A percentile compares a stretch with the other conserved stretches of the same genome.
phyloP scores from a whole-genome alignment of 1,140 invertebrate species.

The Amphibalanus amphitrite region DNA sequence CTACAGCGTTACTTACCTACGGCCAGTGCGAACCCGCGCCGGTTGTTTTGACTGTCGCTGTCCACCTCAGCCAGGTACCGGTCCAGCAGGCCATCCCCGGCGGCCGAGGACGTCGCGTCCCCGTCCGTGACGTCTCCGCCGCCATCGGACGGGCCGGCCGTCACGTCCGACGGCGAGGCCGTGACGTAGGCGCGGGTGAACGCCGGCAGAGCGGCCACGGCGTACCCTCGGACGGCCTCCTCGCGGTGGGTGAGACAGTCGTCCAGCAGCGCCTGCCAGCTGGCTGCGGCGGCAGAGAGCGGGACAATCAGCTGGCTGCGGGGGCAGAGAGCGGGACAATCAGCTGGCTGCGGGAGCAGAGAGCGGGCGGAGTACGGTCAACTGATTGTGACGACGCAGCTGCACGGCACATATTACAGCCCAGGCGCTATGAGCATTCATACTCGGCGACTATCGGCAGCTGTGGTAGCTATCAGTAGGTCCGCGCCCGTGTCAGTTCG shows the following conservation, averaged over 20 bases:
- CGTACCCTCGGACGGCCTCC: conserved; percentile 43
- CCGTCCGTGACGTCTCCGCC: conserved; percentile 44
- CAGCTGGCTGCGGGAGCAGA: no score
- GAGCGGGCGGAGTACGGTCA: no score
- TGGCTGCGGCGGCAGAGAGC: no score
- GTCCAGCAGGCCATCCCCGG: conserved; percentile 25
- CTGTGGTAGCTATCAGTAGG: no score
- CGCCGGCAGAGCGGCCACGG: conserved; percentile 50
- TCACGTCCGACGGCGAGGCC: conserved; percentile 56
- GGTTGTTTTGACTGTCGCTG: conserved; percentile 19
- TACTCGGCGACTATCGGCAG: no score
- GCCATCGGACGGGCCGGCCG: conserved; percentile 52
- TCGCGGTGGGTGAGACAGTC: conserved; percentile 59
- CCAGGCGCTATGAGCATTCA: no score
- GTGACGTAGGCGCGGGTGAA: conserved; percentile 63
- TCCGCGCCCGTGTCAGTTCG: no score
- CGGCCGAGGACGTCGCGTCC: conserved; percentile 20
- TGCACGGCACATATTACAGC: no score
- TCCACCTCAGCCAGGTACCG: conserved; percentile 29
- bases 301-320: conserved; percentile 49
- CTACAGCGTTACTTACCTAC: conserved; percentile 35
- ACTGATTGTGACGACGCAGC: no score
- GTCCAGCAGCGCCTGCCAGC: conserved; percentile 65
- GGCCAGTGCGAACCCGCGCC: conserved; percentile 23
- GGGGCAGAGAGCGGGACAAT: conserved; percentile 36